Base-by-base conservation (phyloP, 2,888 invertebrate genomes). In the Patella ulyssiponensis region DNA sequence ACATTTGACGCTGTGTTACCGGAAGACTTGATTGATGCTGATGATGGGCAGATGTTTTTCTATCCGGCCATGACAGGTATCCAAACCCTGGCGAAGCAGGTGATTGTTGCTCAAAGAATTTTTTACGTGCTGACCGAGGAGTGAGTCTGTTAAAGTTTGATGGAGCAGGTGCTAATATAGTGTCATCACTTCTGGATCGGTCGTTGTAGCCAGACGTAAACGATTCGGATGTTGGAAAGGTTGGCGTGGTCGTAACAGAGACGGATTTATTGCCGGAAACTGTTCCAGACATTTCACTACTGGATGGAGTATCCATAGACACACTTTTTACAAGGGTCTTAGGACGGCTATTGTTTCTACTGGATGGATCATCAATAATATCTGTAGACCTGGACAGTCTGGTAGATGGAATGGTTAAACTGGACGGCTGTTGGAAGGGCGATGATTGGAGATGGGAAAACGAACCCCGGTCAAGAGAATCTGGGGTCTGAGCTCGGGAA, bases 401-500 rank as follows among this genome's bases (percentile, higher is more conserved):
- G 4, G 86, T 85, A 7, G 88, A 86, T 9, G 88, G 87, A 77
- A 90, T 86, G 77, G 89, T 84, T 82, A 90, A 89, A 78, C 87
- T 88, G 12, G 90, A 89, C 9, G 89, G 89, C 3, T 89, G 89
- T 69, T 83, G 88, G 80, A 82, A 88, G 75, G 81, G 83, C 58
- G 83, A 82, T 74, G 81, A 81, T 73, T 83, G 84, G 71, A 75
- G 81, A 78, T 80, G 83, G 74, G 20, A 79, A 75, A 12, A 44
- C 81, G 79, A 20, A 80, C 56, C 54, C 20, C 53, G 71, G 56
- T 70, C 51, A 7, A 20, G 23, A 4, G 72, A 73, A 23, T 85
- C 85, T 1, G 87, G 87, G 1, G 87, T 84, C 2, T 83, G 56
- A 54, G 86, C 85, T 2, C 87, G 82, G 7, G 87, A 88, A 11